phyloP scores from a whole-genome alignment of 2,888 invertebrate genomes.

The Nomada goodeniana region DNA sequence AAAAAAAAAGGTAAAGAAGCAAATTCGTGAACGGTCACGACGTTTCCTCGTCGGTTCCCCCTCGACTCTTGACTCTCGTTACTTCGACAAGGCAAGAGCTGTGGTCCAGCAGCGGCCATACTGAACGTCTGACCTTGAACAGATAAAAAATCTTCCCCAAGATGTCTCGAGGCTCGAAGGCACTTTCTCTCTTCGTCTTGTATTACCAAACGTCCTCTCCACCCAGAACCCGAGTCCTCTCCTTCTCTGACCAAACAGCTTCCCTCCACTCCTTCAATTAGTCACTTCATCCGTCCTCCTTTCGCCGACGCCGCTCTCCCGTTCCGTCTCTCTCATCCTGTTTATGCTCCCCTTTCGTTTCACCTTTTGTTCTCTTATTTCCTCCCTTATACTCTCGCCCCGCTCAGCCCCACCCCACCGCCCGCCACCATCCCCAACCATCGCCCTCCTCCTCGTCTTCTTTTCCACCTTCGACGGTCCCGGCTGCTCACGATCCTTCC shows the following conservation, averaged over 20 bases:
- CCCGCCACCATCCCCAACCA: not conserved
- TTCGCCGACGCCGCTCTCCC: constrained; percentile 50
- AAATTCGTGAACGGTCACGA: constrained; percentile 66
- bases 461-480: constrained; percentile 9
- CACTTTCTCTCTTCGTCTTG: constrained; percentile 61
- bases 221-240: constrained; percentile 15
- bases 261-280: constrained; percentile 62
- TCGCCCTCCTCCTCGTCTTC: constrained; percentile 18
- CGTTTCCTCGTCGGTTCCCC: constrained; percentile 75
- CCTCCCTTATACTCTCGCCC: constrained; percentile 19
- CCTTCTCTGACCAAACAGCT: constrained; percentile 46
- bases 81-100: constrained; percentile 61
- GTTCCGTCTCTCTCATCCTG: constrained; percentile 31
- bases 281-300: constrained; percentile 66
- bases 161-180: constrained; percentile 71
- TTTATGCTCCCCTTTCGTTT: constrained; percentile 28
- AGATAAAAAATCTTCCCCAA: constrained; percentile 78
- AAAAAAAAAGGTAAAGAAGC: constrained; percentile 38
- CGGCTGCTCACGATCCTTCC: constrained; percentile 8
- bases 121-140: constrained; percentile 80
- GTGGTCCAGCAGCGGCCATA: constrained; percentile 81
- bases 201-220: constrained; percentile 27
- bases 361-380: constrained; percentile 40
- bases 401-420: constrained; percentile 5
- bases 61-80: constrained; percentile 58